These are phyloP conservation scores for Archocentrus centrarchus DNA, from an alignment of 2,113 vertebrate species.

Conservation along the genomic window DNA sequence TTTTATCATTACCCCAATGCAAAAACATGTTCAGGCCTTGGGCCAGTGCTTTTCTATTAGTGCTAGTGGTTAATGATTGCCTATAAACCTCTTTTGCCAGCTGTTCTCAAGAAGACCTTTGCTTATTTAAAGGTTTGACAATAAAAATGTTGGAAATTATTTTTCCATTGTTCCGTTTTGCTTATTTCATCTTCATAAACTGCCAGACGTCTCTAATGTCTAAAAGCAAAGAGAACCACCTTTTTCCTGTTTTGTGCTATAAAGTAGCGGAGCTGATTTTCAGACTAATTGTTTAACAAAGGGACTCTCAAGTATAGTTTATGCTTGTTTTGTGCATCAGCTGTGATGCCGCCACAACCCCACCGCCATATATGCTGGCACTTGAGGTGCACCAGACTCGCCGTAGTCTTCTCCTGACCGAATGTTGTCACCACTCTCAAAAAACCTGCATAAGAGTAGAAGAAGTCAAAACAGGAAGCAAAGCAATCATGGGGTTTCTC, in stretches of 20 bases:
- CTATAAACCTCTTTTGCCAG: background rate
- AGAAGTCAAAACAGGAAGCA: background rate
- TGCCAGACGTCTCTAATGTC: background rate
- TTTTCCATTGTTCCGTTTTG: background rate
- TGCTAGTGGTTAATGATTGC: background rate
- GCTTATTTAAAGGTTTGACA: background rate
- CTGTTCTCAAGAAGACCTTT: too few relatives aligned
- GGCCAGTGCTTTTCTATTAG: background rate
- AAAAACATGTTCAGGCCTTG: background rate
- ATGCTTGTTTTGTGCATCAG: background rate
- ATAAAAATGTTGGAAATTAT: background rate
- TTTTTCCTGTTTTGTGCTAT: background rate
- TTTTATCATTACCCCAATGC: background rate
- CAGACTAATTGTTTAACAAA: fast-evolving
- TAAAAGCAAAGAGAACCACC: background rate
- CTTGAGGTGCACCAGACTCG: background rate
- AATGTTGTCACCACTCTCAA: background rate
- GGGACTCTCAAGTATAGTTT: too few relatives aligned
- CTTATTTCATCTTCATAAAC: background rate
- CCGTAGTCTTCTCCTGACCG: background rate
- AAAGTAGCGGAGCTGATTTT: background rate
- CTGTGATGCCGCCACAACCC: background rate
- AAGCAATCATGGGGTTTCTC: background rate
- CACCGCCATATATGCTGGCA: background rate
- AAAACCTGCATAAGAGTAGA: background rate